Percentiles rank a stretch among this genome's conserved stretches.
Evolutionary conservation across 2,797 vertebrate species (phyloP).

Genomic region (Steatocranus sp.): DNA sequence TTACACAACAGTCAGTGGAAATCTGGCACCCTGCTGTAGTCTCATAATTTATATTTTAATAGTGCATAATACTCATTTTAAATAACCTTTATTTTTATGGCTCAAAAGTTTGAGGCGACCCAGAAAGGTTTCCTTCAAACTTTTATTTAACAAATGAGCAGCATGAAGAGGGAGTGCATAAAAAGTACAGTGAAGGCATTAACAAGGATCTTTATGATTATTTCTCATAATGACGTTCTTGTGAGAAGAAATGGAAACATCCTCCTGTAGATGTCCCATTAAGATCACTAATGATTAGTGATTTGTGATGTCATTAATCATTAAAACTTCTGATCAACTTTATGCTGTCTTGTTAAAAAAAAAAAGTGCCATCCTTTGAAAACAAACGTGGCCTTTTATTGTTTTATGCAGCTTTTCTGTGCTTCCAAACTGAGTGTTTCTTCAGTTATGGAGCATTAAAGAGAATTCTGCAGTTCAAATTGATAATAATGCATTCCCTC

Average conservation of each 20-base stretch:
- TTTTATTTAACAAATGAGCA: background rate
- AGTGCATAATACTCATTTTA: background rate
- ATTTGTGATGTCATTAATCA: background rate
- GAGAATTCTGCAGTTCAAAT: background rate
- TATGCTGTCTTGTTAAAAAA: background rate
- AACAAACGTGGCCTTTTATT: background rate
- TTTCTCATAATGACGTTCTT: background rate
- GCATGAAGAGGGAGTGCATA: background rate
- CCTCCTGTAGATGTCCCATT: background rate
- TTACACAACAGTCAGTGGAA: background rate
- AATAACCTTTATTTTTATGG: background rate
- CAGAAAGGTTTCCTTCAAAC: background rate
- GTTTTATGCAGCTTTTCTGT: background rate
- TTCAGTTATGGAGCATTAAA: background rate
- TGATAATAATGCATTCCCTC: background rate
- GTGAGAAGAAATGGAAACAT: background rate
- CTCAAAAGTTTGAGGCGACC: background rate
- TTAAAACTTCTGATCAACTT: background rate
- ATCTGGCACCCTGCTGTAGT: background rate
- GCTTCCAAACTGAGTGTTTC: background rate
- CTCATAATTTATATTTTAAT: background rate
- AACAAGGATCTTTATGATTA: background rate
- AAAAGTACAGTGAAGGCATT: background rate
- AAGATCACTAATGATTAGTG: background rate
- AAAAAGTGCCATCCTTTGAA: background rate